phyloP scores from a whole-genome alignment of 2,888 invertebrate genomes.

The Salpingus planirostris region DNA sequence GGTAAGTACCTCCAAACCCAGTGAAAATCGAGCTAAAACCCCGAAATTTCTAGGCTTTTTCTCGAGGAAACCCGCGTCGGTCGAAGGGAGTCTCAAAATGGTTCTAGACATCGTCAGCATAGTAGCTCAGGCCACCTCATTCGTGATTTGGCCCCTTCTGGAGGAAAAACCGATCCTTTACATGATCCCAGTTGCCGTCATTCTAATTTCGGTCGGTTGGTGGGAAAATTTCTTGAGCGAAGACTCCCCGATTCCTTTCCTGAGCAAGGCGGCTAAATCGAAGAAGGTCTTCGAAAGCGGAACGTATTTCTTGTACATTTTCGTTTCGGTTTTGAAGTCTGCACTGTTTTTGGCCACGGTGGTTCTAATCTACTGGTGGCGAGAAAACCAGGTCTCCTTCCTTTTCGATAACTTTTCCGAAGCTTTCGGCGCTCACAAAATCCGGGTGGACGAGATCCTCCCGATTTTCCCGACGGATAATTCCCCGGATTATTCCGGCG shows the following conservation, averaged over 20 bases:
- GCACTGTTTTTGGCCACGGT: slow-evolving; percentile 56
- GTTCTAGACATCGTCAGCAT: slow-evolving; percentile 52
- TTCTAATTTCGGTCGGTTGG: slow-evolving; percentile 69
- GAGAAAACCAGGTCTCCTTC: slow-evolving; percentile 41
- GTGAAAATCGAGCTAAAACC: too few species aligned
- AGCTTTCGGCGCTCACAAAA: slow-evolving; percentile 47
- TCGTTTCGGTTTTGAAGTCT: slow-evolving; percentile 70
- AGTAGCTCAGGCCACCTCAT: slow-evolving; percentile 55
- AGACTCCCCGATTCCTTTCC: slow-evolving; percentile 28
- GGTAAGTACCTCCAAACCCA: too few species aligned
- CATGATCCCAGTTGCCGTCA: slow-evolving; percentile 54
- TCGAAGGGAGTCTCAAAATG: slow-evolving; percentile 32
- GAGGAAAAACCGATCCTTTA: slow-evolving; percentile 46
- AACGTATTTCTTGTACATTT: slow-evolving; percentile 65
- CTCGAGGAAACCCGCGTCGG: slow-evolving; percentile 45
- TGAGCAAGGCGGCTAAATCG: slow-evolving; percentile 36
- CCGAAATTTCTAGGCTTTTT: too few species aligned
- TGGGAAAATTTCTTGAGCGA: slow-evolving; percentile 71
- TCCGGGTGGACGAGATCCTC: slow-evolving; percentile 47
- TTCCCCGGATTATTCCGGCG: slow-evolving; percentile 27
- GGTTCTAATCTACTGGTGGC: slow-evolving; percentile 47
- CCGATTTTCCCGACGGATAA: slow-evolving; percentile 35
- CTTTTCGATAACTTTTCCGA: slow-evolving; percentile 44
- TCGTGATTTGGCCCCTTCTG: slow-evolving; percentile 60
- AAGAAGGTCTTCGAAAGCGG: slow-evolving; percentile 32